phyloP scores from a whole-genome alignment of 2,113 vertebrate species.

The Platysternon megacephalum region DNA sequence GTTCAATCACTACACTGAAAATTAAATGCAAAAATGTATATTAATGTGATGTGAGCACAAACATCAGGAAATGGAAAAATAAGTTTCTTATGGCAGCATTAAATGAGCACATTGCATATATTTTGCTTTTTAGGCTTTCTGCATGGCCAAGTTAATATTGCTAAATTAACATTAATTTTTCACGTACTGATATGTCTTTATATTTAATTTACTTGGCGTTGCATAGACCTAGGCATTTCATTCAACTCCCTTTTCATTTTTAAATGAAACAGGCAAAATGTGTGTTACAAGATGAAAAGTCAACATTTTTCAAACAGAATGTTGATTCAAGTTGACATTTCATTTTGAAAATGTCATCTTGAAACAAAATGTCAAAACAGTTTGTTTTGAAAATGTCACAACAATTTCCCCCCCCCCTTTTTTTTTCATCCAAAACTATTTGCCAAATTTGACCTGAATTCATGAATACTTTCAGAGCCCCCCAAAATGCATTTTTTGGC shows the following conservation, averaged over 20 bases:
- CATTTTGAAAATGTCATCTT: background rate
- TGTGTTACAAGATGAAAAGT: background rate
- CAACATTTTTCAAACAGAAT: background rate
- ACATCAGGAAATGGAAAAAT: background rate
- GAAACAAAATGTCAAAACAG: background rate
- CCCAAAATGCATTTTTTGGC: background rate
- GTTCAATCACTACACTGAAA: background rate
- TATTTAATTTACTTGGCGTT: background rate
- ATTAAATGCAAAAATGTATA: background rate
- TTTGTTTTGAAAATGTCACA: background rate
- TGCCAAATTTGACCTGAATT: background rate
- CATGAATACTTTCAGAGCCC: background rate
- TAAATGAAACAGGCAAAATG: background rate
- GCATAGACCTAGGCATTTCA: accelerated
- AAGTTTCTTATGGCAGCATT: background rate
- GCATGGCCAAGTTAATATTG: background rate
- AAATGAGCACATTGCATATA: background rate
- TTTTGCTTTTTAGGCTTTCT: background rate
- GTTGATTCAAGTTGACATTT: background rate
- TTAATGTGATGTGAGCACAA: background rate
- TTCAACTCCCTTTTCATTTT: background rate
- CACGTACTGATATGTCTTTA: background rate
- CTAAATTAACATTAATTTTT: background rate
- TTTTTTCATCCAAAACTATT: background rate
- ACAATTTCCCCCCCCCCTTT: background rate